Evolutionary conservation across 2,113 vertebrate genomes (phyloP), one percentile per base, ranked within the genome.

Genomic region (Lagopus leucura): DNA sequence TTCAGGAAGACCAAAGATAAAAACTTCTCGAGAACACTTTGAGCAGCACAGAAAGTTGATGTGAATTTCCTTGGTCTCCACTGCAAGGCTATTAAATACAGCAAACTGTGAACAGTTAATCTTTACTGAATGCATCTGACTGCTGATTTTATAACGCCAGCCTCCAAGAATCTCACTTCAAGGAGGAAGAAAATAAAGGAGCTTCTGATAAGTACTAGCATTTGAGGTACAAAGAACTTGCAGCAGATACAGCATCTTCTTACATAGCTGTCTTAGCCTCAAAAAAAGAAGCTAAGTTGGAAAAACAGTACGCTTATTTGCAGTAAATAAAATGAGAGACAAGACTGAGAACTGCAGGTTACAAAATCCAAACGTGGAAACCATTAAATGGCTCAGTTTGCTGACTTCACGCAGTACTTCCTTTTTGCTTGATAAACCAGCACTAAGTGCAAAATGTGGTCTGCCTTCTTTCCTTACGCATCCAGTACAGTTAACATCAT

Each of bases 11-110:
- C 22, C 0, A 0, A 75, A 58, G 47, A 85, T 64, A 40, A 34
- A 48, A 92, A 52, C 38, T 73, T 90, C 82, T 78, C 85, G 75
- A 60, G 65, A 92, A 88, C 57, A 75, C 34, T 74, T 78, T n/a
- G 64, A 88, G 27, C 11, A 60, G 14, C 15, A 40, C 18, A 50
- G 88, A 89, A 93, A 72, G n/a, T 22, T 40, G 64, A 61, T 52
- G 55, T 64, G 22, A 21, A 52, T 86, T 77, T 82, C 52, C 47
- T 80, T 50, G 47, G 76, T 78, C 58, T 74, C 27, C 24, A 28
- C 58, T 86, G 57, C 65, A 75, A 89, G 63, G 78, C 64, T 73
- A 27, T 48, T 82, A 70, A 71, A 47, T 20, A n/a, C 15, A 84
- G 34, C 11, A 36, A 47, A 32, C 48, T 69, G 42, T 83, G 75